phyloP scores from a whole-genome alignment of 2,888 invertebrate species.

The Drosophila stalkeri region DNA sequence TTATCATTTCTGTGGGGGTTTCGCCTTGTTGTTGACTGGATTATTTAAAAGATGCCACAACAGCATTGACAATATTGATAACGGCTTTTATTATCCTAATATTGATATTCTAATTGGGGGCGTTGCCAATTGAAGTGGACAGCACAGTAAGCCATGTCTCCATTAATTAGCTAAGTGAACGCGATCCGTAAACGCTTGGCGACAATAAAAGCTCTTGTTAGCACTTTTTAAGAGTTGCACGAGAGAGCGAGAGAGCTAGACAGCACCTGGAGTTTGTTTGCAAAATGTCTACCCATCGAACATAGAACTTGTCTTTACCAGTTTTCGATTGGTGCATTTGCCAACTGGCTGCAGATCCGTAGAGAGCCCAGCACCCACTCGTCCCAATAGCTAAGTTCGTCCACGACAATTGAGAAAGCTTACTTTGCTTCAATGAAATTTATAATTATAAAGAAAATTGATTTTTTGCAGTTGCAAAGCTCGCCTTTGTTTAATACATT shows the following conservation, averaged over 20 bases:
- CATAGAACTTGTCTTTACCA: constrained; percentile 51
- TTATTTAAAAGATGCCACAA: constrained; percentile 45
- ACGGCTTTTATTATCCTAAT: constrained; percentile 33
- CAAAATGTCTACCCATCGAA: constrained; percentile 54
- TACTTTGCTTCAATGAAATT: neutral
- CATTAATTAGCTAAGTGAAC: constrained; percentile 27
- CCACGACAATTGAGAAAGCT: no score
- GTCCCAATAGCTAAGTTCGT: neutral
- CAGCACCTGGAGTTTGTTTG: constrained; percentile 7
- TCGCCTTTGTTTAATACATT: neutral
- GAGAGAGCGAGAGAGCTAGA: constrained; percentile 5
- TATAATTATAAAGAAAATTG: neutral
- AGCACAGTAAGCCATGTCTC: constrained; percentile 6
- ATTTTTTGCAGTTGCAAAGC: no score
- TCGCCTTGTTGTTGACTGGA: constrained; percentile 45
- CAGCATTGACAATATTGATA: constrained; percentile 46
- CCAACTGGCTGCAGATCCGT: constrained; percentile 10
- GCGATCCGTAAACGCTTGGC: constrained; percentile 7
- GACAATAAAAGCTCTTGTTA: constrained; percentile 13
- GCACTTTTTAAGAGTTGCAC: neutral
- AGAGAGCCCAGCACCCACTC: constrained; percentile 30
- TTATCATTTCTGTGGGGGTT: constrained; percentile 34
- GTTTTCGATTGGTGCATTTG: constrained; percentile 56
- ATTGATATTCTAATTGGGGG: constrained; percentile 15
- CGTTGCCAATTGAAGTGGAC: constrained; percentile 22